Evolutionary conservation across 2,888 invertebrate genomes (phyloP), one percentile per base, ranked within the genome.

Genomic region (Lasiommata megera): DNA sequence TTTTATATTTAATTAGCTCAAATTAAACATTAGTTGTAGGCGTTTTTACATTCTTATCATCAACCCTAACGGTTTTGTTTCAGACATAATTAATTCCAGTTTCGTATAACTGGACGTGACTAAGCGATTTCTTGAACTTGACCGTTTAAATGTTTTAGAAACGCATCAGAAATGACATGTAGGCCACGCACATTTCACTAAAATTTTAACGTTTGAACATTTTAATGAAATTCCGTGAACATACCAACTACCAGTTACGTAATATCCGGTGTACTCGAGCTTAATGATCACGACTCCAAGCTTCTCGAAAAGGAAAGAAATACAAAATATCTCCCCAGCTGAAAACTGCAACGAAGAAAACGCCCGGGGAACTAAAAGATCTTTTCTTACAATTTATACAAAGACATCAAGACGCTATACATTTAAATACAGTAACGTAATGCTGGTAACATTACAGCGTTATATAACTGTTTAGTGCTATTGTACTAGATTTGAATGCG

Each of bases 401-500:
- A 56, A 62, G 56, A 54, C 54, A 50, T 56, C 48, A 56, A 56
- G 56, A 41, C 36, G 34, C 37, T 59, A 56, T 48, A 61, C 56
- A 60, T 60, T 60, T 56, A 56, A 56, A 60, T 56, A 54, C 43
- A 50, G 56, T 57, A 54, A 57, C 40, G 38, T 51, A 57, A 56
- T 56, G 51, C 28, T 52, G 40, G 44, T 46, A 55, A 59, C 43
- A 40, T 54, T 55, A 57, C 37, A 52, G 52, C 43, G 29, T 62
- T 60, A 60, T 57, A 55, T 53, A 62, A 62, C 54, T 62, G 60
- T 60, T 57, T 58, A 60, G 44, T 60, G 55, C 54, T 60, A 57
- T 60, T 57, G 59, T 57, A 64, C 57, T 56, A 62, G 58, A 64
- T 62, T 58, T 61, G 62, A 60, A 61, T 63, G 62, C 60, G 57